phyloP scores from a whole-genome alignment of 2,113 vertebrate species.

The Rhinolophus ferrumequinum region DNA sequence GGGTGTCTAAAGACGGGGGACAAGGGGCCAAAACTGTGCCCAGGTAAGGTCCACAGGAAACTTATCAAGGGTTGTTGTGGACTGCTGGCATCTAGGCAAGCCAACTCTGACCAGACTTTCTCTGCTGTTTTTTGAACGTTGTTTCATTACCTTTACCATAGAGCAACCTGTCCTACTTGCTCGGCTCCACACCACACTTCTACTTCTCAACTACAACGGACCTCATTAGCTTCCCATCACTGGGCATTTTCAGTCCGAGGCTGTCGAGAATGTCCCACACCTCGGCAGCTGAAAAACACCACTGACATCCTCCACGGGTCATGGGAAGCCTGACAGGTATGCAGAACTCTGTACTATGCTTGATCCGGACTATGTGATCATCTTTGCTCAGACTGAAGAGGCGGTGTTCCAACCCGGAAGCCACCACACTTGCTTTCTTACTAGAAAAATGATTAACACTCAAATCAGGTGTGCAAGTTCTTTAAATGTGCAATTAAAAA shows the following conservation, averaged over 20 bases:
- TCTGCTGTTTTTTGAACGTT: neutral
- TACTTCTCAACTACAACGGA: neutral
- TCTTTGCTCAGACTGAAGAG: neutral
- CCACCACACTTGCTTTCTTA: neutral
- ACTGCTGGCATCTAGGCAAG: neutral
- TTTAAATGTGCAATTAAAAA: neutral
- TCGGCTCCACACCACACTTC: neutral
- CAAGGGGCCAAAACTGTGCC: neutral
- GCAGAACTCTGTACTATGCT: neutral
- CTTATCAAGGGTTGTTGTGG: neutral
- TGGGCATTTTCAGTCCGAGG: neutral
- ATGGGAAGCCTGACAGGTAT: neutral
- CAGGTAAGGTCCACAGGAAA: too few relatives aligned
- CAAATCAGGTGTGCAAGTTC: neutral
- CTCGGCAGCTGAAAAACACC: neutral
- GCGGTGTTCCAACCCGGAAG: neutral
- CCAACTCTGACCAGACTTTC: neutral
- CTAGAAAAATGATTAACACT: neutral
- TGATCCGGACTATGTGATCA: neutral
- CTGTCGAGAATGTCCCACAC: neutral
- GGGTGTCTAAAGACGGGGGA: rapidly evolving
- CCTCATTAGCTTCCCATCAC: neutral
- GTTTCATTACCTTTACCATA: neutral
- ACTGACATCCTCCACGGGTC: rapidly evolving
- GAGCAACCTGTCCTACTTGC: neutral